Evolutionary conservation across 2,888 invertebrate genomes (phyloP).

Genomic region (Lacanobia oleracea): DNA sequence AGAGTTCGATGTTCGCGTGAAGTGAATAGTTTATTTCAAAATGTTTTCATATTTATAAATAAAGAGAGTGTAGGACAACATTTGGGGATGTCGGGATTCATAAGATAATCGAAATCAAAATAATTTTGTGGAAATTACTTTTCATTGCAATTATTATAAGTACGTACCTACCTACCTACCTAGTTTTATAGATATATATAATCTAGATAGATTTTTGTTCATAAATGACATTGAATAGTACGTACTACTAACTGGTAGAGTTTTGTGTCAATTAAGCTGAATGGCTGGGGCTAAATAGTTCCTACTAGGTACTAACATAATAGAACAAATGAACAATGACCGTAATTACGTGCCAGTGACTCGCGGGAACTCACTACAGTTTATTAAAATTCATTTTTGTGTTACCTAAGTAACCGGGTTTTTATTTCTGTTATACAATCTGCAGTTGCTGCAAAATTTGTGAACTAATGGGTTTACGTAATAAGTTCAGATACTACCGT

Average conservation of each 20-base stretch:
- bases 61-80: too few relatives aligned
- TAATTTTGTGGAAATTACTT: not conserved
- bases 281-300: not conserved
- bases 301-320: not conserved
- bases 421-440: constrained; percentile 35
- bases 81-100: too few relatives aligned
- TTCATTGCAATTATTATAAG: not conserved
- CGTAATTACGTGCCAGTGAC: constrained; percentile 8
- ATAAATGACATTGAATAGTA: not conserved
- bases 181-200: too few relatives aligned
- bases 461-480: constrained; percentile 12
- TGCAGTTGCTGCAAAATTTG: not conserved
- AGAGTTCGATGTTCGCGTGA: too few relatives aligned
- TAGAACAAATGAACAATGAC: not conserved
- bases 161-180: too few relatives aligned
- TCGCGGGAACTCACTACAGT: not conserved
- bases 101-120: too few relatives aligned
- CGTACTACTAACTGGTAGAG: not conserved
- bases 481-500: not conserved
- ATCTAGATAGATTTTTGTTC: too few relatives aligned
- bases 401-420: constrained; percentile 37
- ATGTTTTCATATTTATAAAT: too few relatives aligned
- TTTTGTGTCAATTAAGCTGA: not conserved
- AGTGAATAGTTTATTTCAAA: too few relatives aligned
- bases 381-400: constrained; percentile 23